phyloP scores from a whole-genome alignment of 2,888 invertebrate species.

The Temnothorax unifasciatus region DNA sequence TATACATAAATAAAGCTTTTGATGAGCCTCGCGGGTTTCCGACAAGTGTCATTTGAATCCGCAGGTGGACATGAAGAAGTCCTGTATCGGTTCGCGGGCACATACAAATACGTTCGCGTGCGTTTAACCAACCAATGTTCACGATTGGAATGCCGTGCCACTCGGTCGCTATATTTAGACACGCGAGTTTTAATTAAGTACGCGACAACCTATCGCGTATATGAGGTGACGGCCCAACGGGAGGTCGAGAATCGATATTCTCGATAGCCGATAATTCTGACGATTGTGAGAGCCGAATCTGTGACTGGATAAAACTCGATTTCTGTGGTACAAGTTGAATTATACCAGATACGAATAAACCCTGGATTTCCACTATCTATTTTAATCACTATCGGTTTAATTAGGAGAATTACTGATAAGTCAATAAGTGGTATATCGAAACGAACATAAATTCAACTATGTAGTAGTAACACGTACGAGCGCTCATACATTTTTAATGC shows the following conservation, averaged over 20 bases:
- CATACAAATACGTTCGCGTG: conserved; percentile 20
- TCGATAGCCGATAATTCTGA: conserved; percentile 35
- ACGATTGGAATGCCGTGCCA: conserved; percentile 74
- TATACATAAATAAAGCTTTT: not conserved
- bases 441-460: not conserved
- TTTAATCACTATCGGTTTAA: not conserved
- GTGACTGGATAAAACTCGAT: not conserved
- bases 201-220: conserved; percentile 67
- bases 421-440: not conserved
- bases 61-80: conserved; percentile 18
- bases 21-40: not conserved
- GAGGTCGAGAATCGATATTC: conserved; percentile 42
- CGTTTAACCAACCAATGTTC: conserved; percentile 67
- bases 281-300: not conserved
- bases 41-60: conserved; percentile 7
- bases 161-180: conserved; percentile 76
- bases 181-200: conserved; percentile 73
- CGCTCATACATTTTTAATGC: not conserved
- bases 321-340: not conserved
- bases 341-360: conserved; percentile 4
- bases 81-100: conserved; percentile 12
- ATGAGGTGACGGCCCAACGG: conserved; percentile 44
- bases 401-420: not conserved
- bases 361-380: not conserved
- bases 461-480: not conserved